Base-by-base conservation (phyloP, 2,888 invertebrate genomes). In the Tuta absoluta region DNA sequence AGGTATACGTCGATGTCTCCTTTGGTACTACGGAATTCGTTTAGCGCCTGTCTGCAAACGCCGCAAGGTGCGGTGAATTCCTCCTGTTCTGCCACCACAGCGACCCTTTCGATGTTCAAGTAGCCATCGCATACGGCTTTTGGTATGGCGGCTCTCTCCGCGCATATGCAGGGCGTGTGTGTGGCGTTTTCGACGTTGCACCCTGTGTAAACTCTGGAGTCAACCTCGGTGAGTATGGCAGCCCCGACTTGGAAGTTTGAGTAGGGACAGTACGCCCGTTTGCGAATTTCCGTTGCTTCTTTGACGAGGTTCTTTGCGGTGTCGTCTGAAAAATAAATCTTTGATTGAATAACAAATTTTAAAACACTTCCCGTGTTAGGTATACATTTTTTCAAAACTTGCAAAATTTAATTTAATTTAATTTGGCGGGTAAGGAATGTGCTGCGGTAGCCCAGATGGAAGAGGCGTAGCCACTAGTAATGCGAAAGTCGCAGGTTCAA, bases 121-220 rank as follows among this genome's bases (percentile, higher is more conserved):
- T 95, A 93, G 0, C 98, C 98, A 69, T 96, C 95, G 63, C 96
- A 95, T 0, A 99, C 94, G 0, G 98, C 98, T 77, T 95, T 96
- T 0, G 93, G 94, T 1, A 97, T 91, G 0, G 98, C 98, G 0
- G 95, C 93, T 57, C 51, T 23, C 14, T 53, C 51, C 51, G 51
- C 51, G 51, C 51, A 53, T 24, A 53, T 53, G 14, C 51, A 23
- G 23, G 0, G 96, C 94, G 74, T 95, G 95, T 57, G 0, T 97
- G 94, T 0, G 94, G 93, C 82, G 97, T 53, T 99, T 86, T 99
- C 99, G 17, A 99, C 94, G 80, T 99, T 99, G 79, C 97, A 98
- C 0, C 98, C 98, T 65, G 93, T 92, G 65, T 92, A 93, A 28
- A 94, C 92, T 65, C 33, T 57, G 33, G 33, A 57, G 33, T 57